Base-by-base conservation (phyloP, 2,797 vertebrate genomes). In the Trichosurus vulpecula region DNA sequence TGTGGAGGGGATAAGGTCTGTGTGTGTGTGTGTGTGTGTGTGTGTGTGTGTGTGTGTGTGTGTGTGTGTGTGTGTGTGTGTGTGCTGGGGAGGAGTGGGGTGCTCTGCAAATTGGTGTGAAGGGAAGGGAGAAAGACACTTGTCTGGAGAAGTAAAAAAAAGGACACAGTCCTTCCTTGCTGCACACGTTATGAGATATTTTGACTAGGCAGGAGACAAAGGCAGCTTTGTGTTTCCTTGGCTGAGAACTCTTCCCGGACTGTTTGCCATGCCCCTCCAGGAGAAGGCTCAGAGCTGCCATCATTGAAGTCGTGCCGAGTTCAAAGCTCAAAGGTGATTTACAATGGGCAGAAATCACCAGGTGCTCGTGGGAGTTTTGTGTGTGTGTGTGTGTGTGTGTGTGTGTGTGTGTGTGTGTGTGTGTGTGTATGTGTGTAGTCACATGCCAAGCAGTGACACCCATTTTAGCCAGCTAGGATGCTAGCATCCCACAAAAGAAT, bases 121-220 rank as follows among this genome's bases (percentile, higher is more conserved):
- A 81, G 41, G 74, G 74, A 81, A 53, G 52, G 52, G 52, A 53
- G 95, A 96, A 55, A 90, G 95, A 95, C 25, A 92, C 94, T 96
- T 92, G 13, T 3, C 93, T 74, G 94, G 29, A 35, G 94, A 95
- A 61, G 92, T 81, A 90, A 2, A 1, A 90, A 94, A 97, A 92
- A 96, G 81, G 89, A 87, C 0, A 0, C 96, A 93, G 96, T 66
- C 53, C 0, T 0, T 95, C 97, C 92, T 97, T 47, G 52, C 58
- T 96, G 92, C 8, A 56, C 93, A 93, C 96, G 96, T 92, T 89
- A 58, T 52, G 91, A 96, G 96, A 51, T 91, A 58, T 56, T 97
- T 97, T 96, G 97, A 92, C 93, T 12, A 90, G 94, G 91, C 58
- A n/a, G 27, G 90, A 96, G 96, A 98, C 97, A 98, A 97, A 97